Conservation (phyloP, 1,140 invertebrate genomes). For the Oedothorax gibbosus region DNA sequence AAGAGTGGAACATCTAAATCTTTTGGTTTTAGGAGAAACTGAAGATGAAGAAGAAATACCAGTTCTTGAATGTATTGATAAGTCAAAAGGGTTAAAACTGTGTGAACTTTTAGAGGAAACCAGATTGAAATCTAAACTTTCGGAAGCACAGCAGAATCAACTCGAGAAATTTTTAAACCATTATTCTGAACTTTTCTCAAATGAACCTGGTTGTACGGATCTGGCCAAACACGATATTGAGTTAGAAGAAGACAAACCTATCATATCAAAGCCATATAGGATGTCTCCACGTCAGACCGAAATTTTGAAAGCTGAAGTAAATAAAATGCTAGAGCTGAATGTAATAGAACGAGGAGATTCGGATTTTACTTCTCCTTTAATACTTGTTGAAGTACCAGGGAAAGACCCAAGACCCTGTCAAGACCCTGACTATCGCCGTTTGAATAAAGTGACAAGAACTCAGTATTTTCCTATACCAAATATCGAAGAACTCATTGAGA, state of each 20-base stretch:
- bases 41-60: not conserved
- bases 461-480: constrained; percentile 73
- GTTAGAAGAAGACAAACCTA: not conserved
- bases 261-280: not conserved
- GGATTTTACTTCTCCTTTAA: constrained; percentile 29
- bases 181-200: constrained; percentile 13
- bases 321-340: constrained; percentile 31
- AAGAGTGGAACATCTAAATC: constrained; percentile 9
- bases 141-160: not conserved
- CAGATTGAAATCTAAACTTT: not conserved
- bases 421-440: constrained; percentile 69
- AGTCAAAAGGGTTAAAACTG: not conserved
- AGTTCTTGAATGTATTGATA: not conserved
- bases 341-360: constrained; percentile 19
- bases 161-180: not conserved
- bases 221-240: not conserved
- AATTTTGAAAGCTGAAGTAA: constrained; percentile 31
- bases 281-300: not conserved
- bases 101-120: not conserved
- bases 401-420: constrained; percentile 66
- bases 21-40: not conserved
- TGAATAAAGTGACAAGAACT: constrained; percentile 69
- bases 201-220: constrained; percentile 15
- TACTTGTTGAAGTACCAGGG: constrained; percentile 20
- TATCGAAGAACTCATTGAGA: constrained; percentile 64